Percentiles rank a stretch among this genome's conserved stretches.
Conservation (phyloP, 2,113 vertebrate genomes). For the Ophiodon elongatus region DNA sequence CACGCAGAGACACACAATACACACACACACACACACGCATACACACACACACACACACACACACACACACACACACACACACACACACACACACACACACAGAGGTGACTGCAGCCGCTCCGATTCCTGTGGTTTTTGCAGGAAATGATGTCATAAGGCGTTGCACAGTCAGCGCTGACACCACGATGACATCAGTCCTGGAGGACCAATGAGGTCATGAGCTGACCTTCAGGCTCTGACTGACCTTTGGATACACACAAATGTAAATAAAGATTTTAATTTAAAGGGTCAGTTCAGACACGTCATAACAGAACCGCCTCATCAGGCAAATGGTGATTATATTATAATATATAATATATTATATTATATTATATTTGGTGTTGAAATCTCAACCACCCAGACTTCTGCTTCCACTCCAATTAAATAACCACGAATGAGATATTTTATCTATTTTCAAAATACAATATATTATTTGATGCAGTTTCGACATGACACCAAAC, state of each 20-base stretch:
- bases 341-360: no score
- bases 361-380: no score
- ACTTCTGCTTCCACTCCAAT: no score
- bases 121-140: constrained; percentile 22
- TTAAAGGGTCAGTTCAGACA: background rate
- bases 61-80: constrained; percentile 37
- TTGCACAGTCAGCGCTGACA: background rate
- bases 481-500: no score
- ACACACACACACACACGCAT: constrained; percentile 30
- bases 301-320: background rate
- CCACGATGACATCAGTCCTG: constrained; percentile 37
- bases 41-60: constrained; percentile 37
- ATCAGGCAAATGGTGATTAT: no score
- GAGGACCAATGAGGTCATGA: constrained; percentile 48
- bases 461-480: no score
- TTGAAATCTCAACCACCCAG: no score
- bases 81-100: constrained; percentile 7
- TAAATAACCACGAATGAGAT: no score
- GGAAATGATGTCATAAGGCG: constrained; percentile 48
- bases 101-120: background rate
- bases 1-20: no score
- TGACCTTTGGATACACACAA: background rate
- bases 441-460: no score
- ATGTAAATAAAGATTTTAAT: background rate
- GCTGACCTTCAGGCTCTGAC: background rate